phyloP scores from a whole-genome alignment of 1,140 invertebrate genomes.

The Luehdorfia chinensis region DNA sequence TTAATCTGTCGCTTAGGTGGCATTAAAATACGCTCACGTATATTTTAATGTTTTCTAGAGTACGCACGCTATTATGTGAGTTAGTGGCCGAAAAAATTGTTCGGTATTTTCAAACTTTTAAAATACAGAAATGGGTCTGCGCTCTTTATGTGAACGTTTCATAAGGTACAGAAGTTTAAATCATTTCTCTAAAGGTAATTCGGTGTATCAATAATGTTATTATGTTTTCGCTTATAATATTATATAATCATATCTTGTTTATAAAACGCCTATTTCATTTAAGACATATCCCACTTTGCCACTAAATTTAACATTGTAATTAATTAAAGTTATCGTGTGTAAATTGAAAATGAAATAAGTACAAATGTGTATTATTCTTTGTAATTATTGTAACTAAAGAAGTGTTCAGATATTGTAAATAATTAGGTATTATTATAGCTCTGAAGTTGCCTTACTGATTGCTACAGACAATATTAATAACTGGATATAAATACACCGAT shows the following conservation, averaged over 20 bases:
- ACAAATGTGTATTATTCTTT: constrained; percentile 19
- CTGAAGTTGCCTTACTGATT: constrained; percentile 10
- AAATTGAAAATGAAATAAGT: constrained; percentile 29
- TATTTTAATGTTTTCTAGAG: too few relatives aligned
- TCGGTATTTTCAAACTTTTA: too few relatives aligned
- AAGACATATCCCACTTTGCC: constrained; percentile 64
- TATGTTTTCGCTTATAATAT: too few relatives aligned
- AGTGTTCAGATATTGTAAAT: constrained; percentile 15
- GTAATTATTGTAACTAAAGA: constrained; percentile 27
- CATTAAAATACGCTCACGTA: not conserved
- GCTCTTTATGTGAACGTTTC: too few relatives aligned
- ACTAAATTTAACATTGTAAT: constrained; percentile 15
- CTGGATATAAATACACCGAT: too few relatives aligned
- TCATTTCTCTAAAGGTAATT: too few relatives aligned
- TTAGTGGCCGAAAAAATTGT: too few relatives aligned
- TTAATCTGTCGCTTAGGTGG: constrained; percentile 1
- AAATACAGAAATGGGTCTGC: too few relatives aligned
- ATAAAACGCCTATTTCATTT: constrained; percentile 46
- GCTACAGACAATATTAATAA: too few relatives aligned
- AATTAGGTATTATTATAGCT: constrained; percentile 3
- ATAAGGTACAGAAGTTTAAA: too few relatives aligned
- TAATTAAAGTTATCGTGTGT: too few relatives aligned
- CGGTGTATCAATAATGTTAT: too few relatives aligned
- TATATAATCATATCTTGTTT: constrained; percentile 46
- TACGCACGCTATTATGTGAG: constrained; percentile 4